Evolutionary conservation across 2,113 vertebrate genomes (phyloP).

Genomic region (Peromyscus maniculatus): DNA sequence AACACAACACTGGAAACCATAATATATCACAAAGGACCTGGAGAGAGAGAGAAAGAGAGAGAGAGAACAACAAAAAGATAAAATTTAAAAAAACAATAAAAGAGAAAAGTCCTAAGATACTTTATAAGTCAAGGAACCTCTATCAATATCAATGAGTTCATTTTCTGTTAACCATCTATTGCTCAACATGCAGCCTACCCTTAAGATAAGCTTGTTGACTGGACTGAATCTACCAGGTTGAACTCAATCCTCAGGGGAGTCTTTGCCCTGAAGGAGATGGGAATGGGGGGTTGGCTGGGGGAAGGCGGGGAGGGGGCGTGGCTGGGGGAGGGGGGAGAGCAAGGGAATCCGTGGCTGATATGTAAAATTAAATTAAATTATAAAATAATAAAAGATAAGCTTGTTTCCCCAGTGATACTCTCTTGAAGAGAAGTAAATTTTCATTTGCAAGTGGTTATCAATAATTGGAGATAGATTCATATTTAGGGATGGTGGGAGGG

Average conservation of each 20-base stretch:
- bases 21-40: neutral
- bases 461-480: neutral
- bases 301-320: no score
- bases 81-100: neutral
- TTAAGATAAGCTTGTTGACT: neutral
- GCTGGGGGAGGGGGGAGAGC: no score
- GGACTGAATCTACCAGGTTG: no score
- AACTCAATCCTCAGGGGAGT: no score
- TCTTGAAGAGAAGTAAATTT: neutral
- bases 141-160: no score
- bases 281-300: no score
- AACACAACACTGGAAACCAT: neutral
- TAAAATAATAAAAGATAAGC: neutral
- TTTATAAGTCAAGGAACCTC: neutral
- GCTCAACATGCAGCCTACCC: neutral
- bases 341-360: no score
- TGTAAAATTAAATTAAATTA: no score
- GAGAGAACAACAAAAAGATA: neutral
- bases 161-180: no score
- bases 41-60: neutral
- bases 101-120: neutral
- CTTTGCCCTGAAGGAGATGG: no score
- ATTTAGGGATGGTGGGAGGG: neutral
- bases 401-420: no score
- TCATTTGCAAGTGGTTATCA: neutral